Base-by-base conservation (phyloP, 2,888 invertebrate species). In the Eupithecia tripunctaria region DNA sequence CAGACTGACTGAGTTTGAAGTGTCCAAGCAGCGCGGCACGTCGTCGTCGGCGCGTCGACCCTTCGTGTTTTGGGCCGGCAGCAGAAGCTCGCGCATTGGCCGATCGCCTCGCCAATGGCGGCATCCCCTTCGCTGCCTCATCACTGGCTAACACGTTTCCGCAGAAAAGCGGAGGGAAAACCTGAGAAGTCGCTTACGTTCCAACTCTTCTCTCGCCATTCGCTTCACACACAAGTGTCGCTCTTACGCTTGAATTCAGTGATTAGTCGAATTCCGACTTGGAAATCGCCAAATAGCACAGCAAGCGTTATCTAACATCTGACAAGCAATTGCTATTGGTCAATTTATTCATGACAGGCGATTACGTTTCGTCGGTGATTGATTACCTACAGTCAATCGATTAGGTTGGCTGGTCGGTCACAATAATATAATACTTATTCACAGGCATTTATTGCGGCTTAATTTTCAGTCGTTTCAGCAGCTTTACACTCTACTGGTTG, bases 91-190 rank as follows among this genome's bases (percentile, higher is more conserved):
- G 79, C 82, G 85, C 88, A 92, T 93, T 93, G 93, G 93, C 77
- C 82, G 84, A 71, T 73, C 38, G 36, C 72, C 75, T 81, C 75
- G 78, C 93, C 93, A 93, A 93, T 93, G 76, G 86, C 84, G 72
- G 56, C 76, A 78, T 82, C 73, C 81, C 81, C 76, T 74, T 80
- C 85, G 80, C 85, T 83, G 75, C 84, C 78, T 84, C 82, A 85
- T 85, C 87, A 89, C 88, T 90, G 88, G 88, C 85, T 82, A 78
- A 80, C 77, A 80, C 82, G 81, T 83, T 84, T 82, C 78, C 79
- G 80, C 82, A 84, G 89, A 86, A 89, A 87, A 86, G 90, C 91
- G 89, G 91, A 88, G 92, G 91, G 91, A 89, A 91, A 89, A 87
- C 83, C 68, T 82, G 84, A 86, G 83, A 89, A 87, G 86, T 92